A percentile compares a stretch with the other conserved stretches of the same genome.
Conservation (phyloP, 2,888 invertebrate genomes). For the Pheosia tremula region DNA sequence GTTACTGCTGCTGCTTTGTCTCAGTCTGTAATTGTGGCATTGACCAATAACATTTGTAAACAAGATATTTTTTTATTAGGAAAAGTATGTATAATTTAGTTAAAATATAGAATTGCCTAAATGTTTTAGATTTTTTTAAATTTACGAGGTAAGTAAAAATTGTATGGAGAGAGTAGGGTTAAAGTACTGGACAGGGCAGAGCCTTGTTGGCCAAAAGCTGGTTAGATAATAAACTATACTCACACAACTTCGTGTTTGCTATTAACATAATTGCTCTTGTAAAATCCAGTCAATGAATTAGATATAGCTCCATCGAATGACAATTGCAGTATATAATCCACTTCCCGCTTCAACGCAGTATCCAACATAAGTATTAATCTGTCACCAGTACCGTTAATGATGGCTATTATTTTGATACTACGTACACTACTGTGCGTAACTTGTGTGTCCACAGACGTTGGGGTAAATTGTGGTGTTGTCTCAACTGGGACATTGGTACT, state of each 20-base stretch:
- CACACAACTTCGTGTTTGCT: slow-evolving; percentile 73
- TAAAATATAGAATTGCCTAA: too few species aligned
- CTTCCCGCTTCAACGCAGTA: slow-evolving; percentile 67
- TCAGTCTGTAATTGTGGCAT: too few species aligned
- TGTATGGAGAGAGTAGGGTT: too few species aligned
- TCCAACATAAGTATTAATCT: slow-evolving; percentile 62
- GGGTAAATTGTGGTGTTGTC: slow-evolving; percentile 20
- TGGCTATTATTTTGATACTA: slow-evolving; percentile 62
- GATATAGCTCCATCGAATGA: slow-evolving; percentile 82
- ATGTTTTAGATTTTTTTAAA: too few species aligned
- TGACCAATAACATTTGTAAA: too few species aligned
- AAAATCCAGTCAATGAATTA: slow-evolving; percentile 87
- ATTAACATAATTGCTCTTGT: slow-evolving; percentile 86
- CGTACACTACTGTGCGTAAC: slow-evolving; percentile 69
- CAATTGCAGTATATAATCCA: slow-evolving; percentile 83
- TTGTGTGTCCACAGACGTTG: slow-evolving; percentile 52
- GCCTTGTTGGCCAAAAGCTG: neutral
- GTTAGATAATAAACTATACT: slow-evolving; percentile 40
- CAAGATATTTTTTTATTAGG: too few species aligned
- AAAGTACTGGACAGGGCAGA: too few species aligned
- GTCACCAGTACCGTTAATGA: slow-evolving; percentile 63
- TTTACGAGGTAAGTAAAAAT: too few species aligned
- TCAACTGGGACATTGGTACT: slow-evolving; percentile 15
- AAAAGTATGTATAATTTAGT: too few species aligned
- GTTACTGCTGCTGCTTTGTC: too few species aligned